phyloP scores from a whole-genome alignment of 2,113 vertebrate species.

The Hiodon tergisus region DNA sequence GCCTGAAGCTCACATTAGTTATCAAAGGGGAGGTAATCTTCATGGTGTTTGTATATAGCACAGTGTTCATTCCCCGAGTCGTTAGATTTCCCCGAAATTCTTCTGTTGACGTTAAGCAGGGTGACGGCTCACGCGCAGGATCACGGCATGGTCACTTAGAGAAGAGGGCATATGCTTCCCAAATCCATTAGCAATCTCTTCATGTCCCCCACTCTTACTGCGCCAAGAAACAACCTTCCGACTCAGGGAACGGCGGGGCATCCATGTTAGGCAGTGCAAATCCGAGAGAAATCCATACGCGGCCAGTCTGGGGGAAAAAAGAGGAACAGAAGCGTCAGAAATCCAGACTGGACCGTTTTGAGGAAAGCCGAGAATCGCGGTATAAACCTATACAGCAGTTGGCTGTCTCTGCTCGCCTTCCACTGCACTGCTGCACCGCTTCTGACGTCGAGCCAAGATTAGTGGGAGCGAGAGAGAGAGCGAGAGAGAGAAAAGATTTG shows the following conservation, averaged over 20 bases:
- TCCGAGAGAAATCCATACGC: slow-evolving; percentile 81
- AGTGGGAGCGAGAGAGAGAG: slow-evolving; percentile 70
- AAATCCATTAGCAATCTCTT: slow-evolving; percentile 81
- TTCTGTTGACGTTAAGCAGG: slow-evolving; percentile 64
- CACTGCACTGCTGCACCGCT: slow-evolving; percentile 89
- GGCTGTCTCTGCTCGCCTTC: slow-evolving; percentile 66
- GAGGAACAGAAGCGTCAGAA: slow-evolving; percentile 43
- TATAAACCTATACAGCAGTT: slow-evolving; percentile 49
- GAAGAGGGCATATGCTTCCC: slow-evolving; percentile 69
- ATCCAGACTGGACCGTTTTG: slow-evolving; percentile 54
- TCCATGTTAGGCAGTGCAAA: slow-evolving; percentile 84
- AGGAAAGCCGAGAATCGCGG: slow-evolving; percentile 47
- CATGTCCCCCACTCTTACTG: slow-evolving; percentile 88
- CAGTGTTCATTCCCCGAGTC: slow-evolving; percentile 73
- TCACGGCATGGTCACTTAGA: slow-evolving; percentile 90
- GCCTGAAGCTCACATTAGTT: slow-evolving; percentile 80
- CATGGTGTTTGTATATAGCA: slow-evolving; percentile 78
- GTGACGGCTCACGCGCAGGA: slow-evolving; percentile 65
- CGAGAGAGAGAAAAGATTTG: slow-evolving; percentile 60
- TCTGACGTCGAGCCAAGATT: slow-evolving; percentile 86
- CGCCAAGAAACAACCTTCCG: slow-evolving; percentile 84
- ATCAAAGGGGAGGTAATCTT: slow-evolving; percentile 79
- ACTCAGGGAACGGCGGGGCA: slow-evolving; percentile 83
- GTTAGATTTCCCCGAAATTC: slow-evolving; percentile 69
- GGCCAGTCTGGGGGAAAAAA: slow-evolving; percentile 65